These are phyloP conservation scores for Empidonax traillii DNA, from an alignment of 2,113 vertebrate genomes.

Conservation along the genomic window DNA sequence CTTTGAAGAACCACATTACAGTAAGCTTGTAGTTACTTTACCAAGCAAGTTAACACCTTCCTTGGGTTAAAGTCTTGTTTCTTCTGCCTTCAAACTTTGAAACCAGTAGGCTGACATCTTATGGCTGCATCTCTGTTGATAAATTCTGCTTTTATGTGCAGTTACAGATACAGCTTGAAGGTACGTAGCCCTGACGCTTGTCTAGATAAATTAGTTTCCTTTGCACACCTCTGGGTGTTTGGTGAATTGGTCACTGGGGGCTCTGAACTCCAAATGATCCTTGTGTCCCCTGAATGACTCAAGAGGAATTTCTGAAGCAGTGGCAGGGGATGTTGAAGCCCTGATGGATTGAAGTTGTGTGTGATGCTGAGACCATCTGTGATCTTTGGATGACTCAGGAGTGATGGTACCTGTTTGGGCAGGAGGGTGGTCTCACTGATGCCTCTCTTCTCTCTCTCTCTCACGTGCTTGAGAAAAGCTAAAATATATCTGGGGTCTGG, in stretches of 20 bases:
- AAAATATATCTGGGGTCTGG: not conserved
- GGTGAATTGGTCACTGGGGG: not conserved
- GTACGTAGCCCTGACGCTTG: accelerated
- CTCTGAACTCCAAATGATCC: not conserved
- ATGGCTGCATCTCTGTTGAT: not conserved
- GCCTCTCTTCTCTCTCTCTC: not conserved
- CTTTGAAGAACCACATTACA: not conserved
- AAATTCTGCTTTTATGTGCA: not conserved
- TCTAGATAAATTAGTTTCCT: not conserved
- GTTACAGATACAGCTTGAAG: not conserved
- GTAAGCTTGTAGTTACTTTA: not conserved
- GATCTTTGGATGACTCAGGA: not conserved
- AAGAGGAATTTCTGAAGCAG: not conserved
- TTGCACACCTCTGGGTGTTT: not conserved
- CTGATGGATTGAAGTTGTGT: not conserved
- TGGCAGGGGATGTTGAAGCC: not conserved
- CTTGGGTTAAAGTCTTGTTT: not conserved
- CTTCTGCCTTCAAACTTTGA: not conserved
- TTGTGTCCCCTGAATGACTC: not conserved
- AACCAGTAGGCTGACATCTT: not conserved
- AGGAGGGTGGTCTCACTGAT: not conserved
- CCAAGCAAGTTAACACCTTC: not conserved
- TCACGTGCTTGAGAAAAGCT: not conserved
- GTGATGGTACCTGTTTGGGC: accelerated
- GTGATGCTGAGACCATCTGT: not conserved